A percentile compares a stretch with the other conserved stretches of the same genome.
Evolutionary conservation across 2,888 invertebrate species (phyloP).

Genomic region (Venusia cambrica): DNA sequence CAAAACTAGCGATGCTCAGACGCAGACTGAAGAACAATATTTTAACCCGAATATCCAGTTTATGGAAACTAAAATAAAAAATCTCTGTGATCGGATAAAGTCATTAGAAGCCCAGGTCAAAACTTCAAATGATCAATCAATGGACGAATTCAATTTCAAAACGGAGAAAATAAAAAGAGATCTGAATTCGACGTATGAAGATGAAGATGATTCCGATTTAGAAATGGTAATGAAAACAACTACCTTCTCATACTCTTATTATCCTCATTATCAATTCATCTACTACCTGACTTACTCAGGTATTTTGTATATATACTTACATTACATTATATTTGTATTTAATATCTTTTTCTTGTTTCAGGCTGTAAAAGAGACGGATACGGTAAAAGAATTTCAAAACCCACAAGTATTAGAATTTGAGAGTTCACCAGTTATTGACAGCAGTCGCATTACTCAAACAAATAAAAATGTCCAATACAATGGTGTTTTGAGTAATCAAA

Average conservation of each 20-base stretch:
- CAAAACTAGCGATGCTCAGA: slow-evolving; percentile 33
- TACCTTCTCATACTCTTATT: no score
- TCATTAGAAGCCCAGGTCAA: slow-evolving; percentile 37
- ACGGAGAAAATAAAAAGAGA: slow-evolving; percentile 5
- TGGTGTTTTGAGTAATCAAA: slow-evolving; percentile 27
- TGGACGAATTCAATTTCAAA: slow-evolving; percentile 15
- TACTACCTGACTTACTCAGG: no score
- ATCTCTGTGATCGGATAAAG: slow-evolving; percentile 36
- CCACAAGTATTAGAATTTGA: slow-evolving; percentile 8
- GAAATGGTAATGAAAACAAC: slow-evolving; percentile 9
- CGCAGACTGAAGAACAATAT: slow-evolving; percentile 41
- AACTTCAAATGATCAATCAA: slow-evolving; percentile 10
- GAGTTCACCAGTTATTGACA: slow-evolving; percentile 4
- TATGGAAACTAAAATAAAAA: slow-evolving; percentile 41
- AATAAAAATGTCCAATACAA: slow-evolving; percentile 15
- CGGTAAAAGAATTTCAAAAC: slow-evolving; percentile 8
- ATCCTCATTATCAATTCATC: no score
- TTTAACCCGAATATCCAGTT: slow-evolving; percentile 34
- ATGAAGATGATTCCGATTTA: slow-evolving; percentile 19
- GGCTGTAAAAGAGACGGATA: slow-evolving; percentile 11
- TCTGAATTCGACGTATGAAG: slow-evolving; percentile 18
- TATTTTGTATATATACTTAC: background rate
- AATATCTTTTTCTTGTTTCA: slow-evolving; percentile 12
- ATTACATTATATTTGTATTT: slow-evolving; percentile 4
- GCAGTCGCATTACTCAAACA: slow-evolving; percentile 10